These are phyloP conservation scores for Actinopyga echinites DNA, from an alignment of 53 echinoderm and acorn worm species.

Conservation along the genomic window DNA sequence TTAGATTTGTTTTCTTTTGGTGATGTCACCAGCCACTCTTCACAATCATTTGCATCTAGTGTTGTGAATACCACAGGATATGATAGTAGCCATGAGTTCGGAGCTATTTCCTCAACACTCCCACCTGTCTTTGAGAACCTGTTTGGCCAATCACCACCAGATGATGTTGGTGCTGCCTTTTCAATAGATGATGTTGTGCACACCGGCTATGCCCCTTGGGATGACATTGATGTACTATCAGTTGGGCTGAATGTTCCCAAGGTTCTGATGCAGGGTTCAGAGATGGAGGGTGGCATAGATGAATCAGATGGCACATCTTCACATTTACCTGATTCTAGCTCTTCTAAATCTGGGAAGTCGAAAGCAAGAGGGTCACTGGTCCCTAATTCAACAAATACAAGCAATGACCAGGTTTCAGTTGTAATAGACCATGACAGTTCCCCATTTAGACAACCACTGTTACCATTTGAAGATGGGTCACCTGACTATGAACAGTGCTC, in stretches of 20 bases:
- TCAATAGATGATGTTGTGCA: not conserved
- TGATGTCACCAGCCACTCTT: no score
- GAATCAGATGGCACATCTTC: constrained; percentile 13
- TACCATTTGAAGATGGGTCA: not conserved
- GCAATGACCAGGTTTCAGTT: not conserved
- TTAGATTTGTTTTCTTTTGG: no score
- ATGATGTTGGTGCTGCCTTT: not conserved
- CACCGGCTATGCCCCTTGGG: not conserved
- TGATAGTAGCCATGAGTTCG: not conserved
- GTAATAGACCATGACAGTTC: not conserved
- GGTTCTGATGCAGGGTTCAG: constrained; percentile 24
- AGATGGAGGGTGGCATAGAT: not conserved
- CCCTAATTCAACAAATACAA: not conserved
- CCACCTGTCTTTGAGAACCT: not conserved
- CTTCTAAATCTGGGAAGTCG: not conserved
- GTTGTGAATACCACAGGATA: no score
- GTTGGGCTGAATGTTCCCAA: not conserved
- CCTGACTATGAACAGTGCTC: constrained; percentile 4
- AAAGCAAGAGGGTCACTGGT: not conserved
- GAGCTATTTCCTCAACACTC: not conserved
- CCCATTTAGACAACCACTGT: not conserved
- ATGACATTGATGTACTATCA: constrained; percentile 8
- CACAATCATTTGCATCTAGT: no score
- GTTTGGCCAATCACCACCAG: not conserved
- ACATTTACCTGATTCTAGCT: not conserved